Evolutionary conservation across 1,140 invertebrate species (phyloP).

Genomic region (Aricia agestis): DNA sequence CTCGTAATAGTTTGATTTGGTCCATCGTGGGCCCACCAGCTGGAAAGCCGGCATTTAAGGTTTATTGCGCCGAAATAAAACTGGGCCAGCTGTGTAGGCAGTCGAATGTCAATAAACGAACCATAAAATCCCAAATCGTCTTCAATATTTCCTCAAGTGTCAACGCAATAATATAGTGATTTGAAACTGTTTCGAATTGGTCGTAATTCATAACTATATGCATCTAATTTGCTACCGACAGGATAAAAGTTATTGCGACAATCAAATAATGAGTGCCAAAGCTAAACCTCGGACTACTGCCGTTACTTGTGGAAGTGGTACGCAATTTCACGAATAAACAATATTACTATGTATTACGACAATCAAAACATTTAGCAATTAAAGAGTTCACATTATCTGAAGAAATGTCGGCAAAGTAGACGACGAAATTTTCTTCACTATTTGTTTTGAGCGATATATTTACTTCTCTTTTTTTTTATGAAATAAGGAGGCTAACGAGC

Average conservation of each 20-base stretch:
- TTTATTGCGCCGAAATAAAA: neutral
- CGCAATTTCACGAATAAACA: neutral
- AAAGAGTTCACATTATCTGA: no score
- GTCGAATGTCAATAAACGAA: neutral
- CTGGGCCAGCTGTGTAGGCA: neutral
- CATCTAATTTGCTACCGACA: neutral
- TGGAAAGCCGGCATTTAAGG: neutral
- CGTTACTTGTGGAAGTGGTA: neutral
- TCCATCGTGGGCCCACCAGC: no score
- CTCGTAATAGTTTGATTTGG: neutral
- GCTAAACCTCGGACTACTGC: neutral
- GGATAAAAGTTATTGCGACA: constrained; percentile 12
- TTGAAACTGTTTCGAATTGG: neutral
- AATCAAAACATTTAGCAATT: no score
- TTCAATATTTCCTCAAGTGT: neutral
- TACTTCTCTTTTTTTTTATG: no score
- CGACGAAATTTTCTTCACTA: no score
- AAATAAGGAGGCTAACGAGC: no score
- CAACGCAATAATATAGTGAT: neutral
- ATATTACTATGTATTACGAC: no score
- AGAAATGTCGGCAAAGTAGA: no score
- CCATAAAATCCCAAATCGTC: neutral
- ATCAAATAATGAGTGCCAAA: constrained; percentile 9
- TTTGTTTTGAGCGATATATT: no score
- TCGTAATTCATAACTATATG: neutral